phyloP scores from a whole-genome alignment of 2,797 vertebrate genomes.

The Macroramphosus scolopax region DNA sequence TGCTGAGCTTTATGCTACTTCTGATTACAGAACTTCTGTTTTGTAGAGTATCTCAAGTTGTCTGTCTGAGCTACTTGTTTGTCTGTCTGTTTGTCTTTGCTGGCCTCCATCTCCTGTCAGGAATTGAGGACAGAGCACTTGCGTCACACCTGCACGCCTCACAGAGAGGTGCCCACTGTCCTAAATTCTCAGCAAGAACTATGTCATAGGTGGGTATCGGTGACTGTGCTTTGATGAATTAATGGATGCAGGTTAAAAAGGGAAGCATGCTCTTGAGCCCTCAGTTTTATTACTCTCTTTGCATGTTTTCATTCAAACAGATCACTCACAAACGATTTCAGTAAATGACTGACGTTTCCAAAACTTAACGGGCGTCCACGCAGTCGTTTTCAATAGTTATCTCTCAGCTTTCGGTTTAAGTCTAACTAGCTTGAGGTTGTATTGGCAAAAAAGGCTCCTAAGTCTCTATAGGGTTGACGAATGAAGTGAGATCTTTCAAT shows the following conservation, averaged over 20 bases:
- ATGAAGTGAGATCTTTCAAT: conserved; percentile 75
- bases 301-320: conserved; percentile 19
- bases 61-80: conserved; percentile 55
- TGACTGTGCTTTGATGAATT: conserved; percentile 40
- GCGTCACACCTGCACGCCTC: conserved; percentile 47
- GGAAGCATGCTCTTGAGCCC: conserved; percentile 10
- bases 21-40: conserved; percentile 7
- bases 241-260: conserved; percentile 1
- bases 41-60: conserved; percentile 21
- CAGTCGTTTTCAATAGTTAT: conserved; percentile 36
- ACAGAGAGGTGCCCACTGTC: conserved; percentile 39
- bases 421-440: conserved; percentile 35
- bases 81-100: conserved; percentile 51
- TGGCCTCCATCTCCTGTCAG: conserved; percentile 46
- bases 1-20: conserved; percentile 18
- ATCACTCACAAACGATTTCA: conserved; percentile 39
- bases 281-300: conserved; percentile 10
- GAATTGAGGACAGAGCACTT: conserved; percentile 51
- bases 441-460: conserved; percentile 56
- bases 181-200: conserved; percentile 46
- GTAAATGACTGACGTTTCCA: conserved; percentile 53
- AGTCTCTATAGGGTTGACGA: conserved; percentile 53
- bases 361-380: conserved; percentile 31
- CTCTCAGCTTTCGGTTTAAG: conserved; percentile 41
- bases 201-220: conserved; percentile 61